phyloP scores from a whole-genome alignment of 2,797 vertebrate genomes.

The Acanthurus tractus region DNA sequence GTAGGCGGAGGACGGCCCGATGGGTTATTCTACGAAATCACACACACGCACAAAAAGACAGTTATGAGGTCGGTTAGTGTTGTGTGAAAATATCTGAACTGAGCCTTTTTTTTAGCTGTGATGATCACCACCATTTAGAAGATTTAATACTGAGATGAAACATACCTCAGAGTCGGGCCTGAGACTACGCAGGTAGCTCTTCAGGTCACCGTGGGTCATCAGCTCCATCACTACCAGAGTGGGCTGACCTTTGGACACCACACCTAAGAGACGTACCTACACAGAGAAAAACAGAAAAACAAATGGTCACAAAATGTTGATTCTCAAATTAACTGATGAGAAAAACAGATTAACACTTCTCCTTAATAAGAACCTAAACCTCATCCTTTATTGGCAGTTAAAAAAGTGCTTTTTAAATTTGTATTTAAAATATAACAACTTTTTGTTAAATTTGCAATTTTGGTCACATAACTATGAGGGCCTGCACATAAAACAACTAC shows the following conservation, averaged over 20 bases:
- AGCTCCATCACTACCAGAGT: slow-evolving; percentile 97
- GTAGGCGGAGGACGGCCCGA: slow-evolving; percentile 90
- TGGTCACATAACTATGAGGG: neutral
- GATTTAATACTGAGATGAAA: neutral
- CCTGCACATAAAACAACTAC: neutral
- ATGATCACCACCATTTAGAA: neutral
- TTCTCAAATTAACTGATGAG: neutral
- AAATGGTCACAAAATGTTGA: neutral
- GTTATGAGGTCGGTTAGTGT: neutral
- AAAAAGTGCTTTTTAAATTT: neutral
- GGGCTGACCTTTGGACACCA: slow-evolving; percentile 97
- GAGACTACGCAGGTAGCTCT: slow-evolving; percentile 94
- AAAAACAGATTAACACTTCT: neutral
- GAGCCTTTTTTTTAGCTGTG: neutral
- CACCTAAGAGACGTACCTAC: slow-evolving; percentile 95
- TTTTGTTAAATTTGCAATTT: neutral
- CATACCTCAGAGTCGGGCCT: slow-evolving; percentile 94
- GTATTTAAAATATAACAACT: neutral
- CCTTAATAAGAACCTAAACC: neutral
- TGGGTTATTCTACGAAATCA: slow-evolving; percentile 89
- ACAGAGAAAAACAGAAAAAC: neutral
- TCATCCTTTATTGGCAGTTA: neutral
- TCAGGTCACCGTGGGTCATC: slow-evolving; percentile 97
- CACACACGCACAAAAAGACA: neutral
- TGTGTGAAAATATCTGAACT: neutral